Percentiles rank a stretch among this genome's conserved stretches.
Conservation (phyloP, 2,888 invertebrate genomes). For the Nycteola revayana region DNA sequence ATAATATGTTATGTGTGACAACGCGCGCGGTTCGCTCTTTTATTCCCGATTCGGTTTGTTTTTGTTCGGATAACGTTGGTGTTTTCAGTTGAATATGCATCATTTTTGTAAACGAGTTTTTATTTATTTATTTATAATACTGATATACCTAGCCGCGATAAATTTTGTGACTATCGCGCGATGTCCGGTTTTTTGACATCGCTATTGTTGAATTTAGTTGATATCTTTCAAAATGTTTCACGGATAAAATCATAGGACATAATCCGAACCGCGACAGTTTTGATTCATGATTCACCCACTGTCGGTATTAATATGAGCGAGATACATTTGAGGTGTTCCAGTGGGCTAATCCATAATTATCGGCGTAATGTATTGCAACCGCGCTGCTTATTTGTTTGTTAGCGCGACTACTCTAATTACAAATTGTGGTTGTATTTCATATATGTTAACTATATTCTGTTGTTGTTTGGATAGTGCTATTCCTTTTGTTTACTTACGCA, state of each 20-base stretch:
- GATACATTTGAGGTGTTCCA: slow-evolving; percentile 54
- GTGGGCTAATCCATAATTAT: slow-evolving; percentile 59
- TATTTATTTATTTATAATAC: slow-evolving; percentile 40
- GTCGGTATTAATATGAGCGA: slow-evolving; percentile 47
- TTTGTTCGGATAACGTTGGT: slow-evolving; percentile 47
- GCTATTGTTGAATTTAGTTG: slow-evolving; percentile 10
- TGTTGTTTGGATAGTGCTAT: too few relatives aligned
- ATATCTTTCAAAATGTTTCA: slow-evolving; percentile 32
- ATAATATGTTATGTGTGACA: slow-evolving; percentile 47
- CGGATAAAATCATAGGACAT: slow-evolving; percentile 27
- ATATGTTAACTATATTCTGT: neutral
- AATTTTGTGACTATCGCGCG: slow-evolving; percentile 13
- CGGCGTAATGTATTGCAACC: slow-evolving; percentile 49
- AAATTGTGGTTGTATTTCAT: slow-evolving; percentile 42
- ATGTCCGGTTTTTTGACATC: slow-evolving; percentile 17
- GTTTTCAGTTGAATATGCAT: slow-evolving; percentile 34
- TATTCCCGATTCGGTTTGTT: slow-evolving; percentile 39
- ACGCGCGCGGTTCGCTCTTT: slow-evolving; percentile 40
- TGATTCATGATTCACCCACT: slow-evolving; percentile 47
- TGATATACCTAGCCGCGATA: slow-evolving; percentile 19
- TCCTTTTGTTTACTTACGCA: too few relatives aligned
- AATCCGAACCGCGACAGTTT: slow-evolving; percentile 40
- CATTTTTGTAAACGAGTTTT: slow-evolving; percentile 51
- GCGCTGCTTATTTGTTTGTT: slow-evolving; percentile 51
- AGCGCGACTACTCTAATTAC: slow-evolving; percentile 52